Evolutionary conservation across 2,797 vertebrate genomes (phyloP), one percentile per base, ranked within the genome.

Genomic region (Nothura maculosa): DNA sequence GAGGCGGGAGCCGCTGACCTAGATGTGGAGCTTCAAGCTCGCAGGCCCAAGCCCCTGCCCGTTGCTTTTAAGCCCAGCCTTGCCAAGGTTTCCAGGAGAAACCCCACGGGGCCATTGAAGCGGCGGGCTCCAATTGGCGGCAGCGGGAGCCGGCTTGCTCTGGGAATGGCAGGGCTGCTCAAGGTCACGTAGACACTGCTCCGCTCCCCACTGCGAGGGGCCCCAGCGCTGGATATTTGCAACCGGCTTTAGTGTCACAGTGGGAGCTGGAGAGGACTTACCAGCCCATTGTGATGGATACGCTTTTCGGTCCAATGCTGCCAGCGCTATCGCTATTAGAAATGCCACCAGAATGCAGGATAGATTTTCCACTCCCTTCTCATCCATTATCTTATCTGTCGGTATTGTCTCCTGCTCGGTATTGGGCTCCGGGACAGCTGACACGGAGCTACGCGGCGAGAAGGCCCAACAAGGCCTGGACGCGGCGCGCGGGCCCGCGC

Each of bases 351-450:
- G 94, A 95, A 92, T 85, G 81, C 94, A 88, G 90, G 64, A 77
- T 25, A 93, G 92, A 94, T 95, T 95, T 94, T 92, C 90, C 94
- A 94, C 92, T 92, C 85, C 78, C 87, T 92, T 94, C 90, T 95
- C 94, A 91, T 90, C 92, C 92, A 89, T 94, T 95, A 89, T 92
- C 87, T 95, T 89, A 78, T 94, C 92, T 92, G 90, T 94, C 94
- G 69, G 90, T 40, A 90, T 94, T 92, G 92, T 92, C 90, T 84
- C 64, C 77, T 3, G 55, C 58, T 64, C 17, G 85, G 91, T 89
- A 93, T 77, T 72, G 93, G 91, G 57, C 70, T 77, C 1, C 1
- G 61, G 90, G 90, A 86, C 90, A 92, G 94, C 92, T 95, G 92
- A 80, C 91, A 85, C 60, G 72, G 6, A 92, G 77, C 77, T 80